Evolutionary conservation across 2,797 vertebrate species (phyloP).

Genomic region (Sebastes kiyomatsui): DNA sequence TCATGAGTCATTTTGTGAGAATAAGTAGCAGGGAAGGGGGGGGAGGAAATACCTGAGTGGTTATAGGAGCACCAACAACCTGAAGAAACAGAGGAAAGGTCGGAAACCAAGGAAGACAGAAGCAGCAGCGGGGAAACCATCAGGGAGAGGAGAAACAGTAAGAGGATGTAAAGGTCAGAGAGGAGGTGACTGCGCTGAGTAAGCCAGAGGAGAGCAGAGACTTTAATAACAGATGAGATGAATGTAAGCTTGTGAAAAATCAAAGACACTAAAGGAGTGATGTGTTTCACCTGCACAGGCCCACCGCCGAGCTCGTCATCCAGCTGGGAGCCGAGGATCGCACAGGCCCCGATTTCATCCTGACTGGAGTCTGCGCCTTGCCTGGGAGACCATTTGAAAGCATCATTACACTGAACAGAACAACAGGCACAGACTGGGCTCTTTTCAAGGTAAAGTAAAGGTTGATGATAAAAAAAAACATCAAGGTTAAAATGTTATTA

Average conservation of each 20-base stretch:
- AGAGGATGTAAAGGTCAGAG: conserved; percentile 48
- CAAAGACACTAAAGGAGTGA: neutral
- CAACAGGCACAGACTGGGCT: too few species aligned
- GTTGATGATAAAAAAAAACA: neutral
- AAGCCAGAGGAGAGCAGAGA: conserved; percentile 18
- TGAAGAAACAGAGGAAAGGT: conserved; percentile 68
- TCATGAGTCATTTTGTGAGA: conserved; percentile 19
- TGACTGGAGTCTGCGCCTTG: conserved; percentile 91
- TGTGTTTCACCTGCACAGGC: conserved; percentile 90
- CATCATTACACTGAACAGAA: neutral
- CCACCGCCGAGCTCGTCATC: conserved; percentile 94
- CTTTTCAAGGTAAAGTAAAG: neutral
- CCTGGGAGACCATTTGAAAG: conserved; percentile 76
- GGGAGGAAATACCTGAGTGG: conserved; percentile 81
- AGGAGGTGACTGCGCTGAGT: conserved; percentile 13
- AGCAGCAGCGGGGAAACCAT: conserved; percentile 27
- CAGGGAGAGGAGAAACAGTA: conserved; percentile 25
- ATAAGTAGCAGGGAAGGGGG: conserved; percentile 12
- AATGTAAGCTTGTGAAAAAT: neutral
- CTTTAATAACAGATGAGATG: conserved; percentile 18
- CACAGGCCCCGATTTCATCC: conserved; percentile 91
- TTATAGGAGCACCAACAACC: conserved; percentile 84
- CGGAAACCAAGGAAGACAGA: conserved; percentile 55
- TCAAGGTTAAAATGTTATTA: neutral
- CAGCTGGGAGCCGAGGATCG: conserved; percentile 90